Conservation (phyloP, 2,797 vertebrate genomes). For the Lithobates pipiens region DNA sequence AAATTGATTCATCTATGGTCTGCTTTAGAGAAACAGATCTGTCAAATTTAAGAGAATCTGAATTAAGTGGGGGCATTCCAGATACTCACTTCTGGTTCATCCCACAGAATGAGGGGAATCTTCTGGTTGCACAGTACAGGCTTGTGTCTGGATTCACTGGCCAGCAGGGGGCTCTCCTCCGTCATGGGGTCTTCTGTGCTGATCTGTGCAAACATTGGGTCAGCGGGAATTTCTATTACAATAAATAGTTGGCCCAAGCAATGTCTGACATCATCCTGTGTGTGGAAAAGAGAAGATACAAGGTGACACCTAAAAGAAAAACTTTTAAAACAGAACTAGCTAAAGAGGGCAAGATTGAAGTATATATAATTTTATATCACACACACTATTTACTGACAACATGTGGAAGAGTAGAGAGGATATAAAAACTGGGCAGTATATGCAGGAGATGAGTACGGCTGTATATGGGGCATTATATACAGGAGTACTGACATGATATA, state of each 20-base stretch:
- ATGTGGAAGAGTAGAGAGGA: neutral
- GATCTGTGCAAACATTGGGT: neutral
- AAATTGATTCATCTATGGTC: no score
- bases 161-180: slow-evolving; percentile 48
- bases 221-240: slow-evolving; percentile 39
- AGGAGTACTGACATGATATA: no score
- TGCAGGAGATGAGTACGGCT: no score
- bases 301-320: neutral
- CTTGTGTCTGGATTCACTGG: slow-evolving; percentile 25
- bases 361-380: no score
- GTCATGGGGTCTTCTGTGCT: neutral
- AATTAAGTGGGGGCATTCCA: no score
- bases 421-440: no score
- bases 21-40: no score
- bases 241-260: slow-evolving; percentile 35
- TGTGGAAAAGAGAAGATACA: neutral
- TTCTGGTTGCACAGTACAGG: slow-evolving; percentile 47
- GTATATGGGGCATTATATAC: no score
- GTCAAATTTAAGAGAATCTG: no score
- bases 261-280: slow-evolving; percentile 19
- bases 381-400: neutral
- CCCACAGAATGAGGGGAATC: slow-evolving; percentile 30
- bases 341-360: no score
- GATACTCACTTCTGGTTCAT: slow-evolving; percentile 43
- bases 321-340: no score